Conservation (phyloP, 2,797 vertebrate genomes). For the Micropoecilia bifurca region DNA sequence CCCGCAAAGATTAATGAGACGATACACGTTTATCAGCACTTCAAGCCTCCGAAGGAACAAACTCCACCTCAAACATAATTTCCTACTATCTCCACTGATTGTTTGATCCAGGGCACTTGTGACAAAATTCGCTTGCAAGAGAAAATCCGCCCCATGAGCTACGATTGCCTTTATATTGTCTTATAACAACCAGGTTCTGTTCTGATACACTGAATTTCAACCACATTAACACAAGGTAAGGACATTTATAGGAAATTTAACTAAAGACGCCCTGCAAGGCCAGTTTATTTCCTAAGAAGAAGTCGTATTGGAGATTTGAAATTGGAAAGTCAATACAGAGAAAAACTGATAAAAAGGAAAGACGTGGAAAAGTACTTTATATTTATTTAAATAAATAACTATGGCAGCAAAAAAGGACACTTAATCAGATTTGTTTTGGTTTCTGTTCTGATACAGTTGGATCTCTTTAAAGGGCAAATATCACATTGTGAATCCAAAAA, state of each 20-base stretch:
- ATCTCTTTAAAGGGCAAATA: conserved; percentile 21
- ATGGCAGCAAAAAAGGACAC: conserved; percentile 42
- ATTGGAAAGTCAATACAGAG: conserved; percentile 35
- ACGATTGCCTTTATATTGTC: conserved; percentile 55
- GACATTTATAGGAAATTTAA: conserved; percentile 39
- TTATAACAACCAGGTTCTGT: conserved; percentile 36
- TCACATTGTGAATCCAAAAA: background rate
- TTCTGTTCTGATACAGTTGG: conserved; percentile 35
- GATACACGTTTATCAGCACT: conserved; percentile 13
- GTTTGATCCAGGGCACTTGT: conserved; percentile 79
- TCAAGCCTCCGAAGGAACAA: conserved; percentile 61
- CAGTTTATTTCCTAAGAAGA: conserved; percentile 47
- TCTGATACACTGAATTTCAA: conserved; percentile 47
- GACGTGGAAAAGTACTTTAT: background rate
- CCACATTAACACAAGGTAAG: conserved; percentile 33
- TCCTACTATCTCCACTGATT: conserved; percentile 45
- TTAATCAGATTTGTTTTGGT: conserved; percentile 15
- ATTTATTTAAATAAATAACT: conserved; percentile 40
- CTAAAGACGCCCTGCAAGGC: conserved; percentile 41
- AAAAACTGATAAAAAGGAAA: background rate
- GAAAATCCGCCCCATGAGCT: conserved; percentile 57
- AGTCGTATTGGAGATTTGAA: conserved; percentile 25
- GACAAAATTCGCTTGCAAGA: conserved; percentile 68
- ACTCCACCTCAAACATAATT: conserved; percentile 5
- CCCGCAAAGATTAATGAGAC: conserved; percentile 31